Base-by-base conservation (phyloP, 2,888 invertebrate species). In the Gonocerus acuteangulatus region DNA sequence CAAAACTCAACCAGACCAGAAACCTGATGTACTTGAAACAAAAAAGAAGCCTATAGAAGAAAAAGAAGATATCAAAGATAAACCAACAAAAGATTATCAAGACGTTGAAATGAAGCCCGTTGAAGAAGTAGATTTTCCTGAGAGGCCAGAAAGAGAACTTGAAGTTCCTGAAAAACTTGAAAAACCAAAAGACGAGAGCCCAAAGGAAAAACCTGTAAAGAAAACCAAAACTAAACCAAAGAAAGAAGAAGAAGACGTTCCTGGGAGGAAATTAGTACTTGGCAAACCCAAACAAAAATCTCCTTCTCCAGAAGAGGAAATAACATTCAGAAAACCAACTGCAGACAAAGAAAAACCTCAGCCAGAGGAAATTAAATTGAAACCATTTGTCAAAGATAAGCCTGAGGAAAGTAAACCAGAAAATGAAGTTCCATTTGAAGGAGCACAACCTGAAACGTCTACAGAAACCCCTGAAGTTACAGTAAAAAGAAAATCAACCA, bases 321-420 rank as follows among this genome's bases (percentile, higher is more conserved):
- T 73, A 60, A 73, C 72, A 19, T 73, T 77, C 61, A 76, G 71
- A 47, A 72, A 70, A n/a, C 71, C 68, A 67, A 73, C 74, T 62
- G 75, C 75, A 22, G 71, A 73, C 64, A 73, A 73, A 21, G 72
- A 70, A 48, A 69, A 63, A 52, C 27, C 49, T 6, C 22, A 16
- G 2, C 22, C 15, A 19, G 75, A 74, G 61, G 69, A 72, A 36
- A 68, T 76, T 2, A 67, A 62, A 45, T 72, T 75, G 48, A 70
- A 71, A 67, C 71, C 71, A 49, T 71, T 75, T 13, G 71, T 73
- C 32, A 68, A 66, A 13, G 67, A 71, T 27, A 71, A 72, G 54
- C 70, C 72, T n/a, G 70, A 72, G 63, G 69, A 72, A 56, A 71
- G 72, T 16, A 64, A 73, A 15, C 65, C 69, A 47, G 69, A 72